These are phyloP conservation scores for Nerophis lumbriciformis DNA, from an alignment of 2,113 vertebrate genomes.

Conservation along the genomic window DNA sequence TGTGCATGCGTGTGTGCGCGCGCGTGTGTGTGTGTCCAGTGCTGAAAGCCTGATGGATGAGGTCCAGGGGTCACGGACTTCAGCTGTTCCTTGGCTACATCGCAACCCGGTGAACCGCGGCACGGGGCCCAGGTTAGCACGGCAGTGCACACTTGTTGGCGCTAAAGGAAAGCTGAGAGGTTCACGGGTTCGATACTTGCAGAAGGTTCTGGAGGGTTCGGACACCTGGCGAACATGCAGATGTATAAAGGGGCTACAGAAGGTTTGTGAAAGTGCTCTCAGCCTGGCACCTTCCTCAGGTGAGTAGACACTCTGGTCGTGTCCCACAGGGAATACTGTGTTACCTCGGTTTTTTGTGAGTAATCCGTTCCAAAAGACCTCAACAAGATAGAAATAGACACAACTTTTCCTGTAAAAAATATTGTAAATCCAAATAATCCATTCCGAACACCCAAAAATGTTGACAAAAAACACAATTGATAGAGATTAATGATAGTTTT, in stretches of 20 bases:
- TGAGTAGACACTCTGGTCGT: not conserved
- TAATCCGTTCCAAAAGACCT: too few species aligned
- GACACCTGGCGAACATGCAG: not conserved
- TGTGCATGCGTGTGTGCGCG: not conserved
- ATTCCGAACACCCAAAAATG: too few species aligned
- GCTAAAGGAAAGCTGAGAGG: slow-evolving; percentile 21
- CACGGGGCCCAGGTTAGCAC: slow-evolving; percentile 14
- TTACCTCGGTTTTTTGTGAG: too few species aligned
- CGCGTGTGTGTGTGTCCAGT: slow-evolving; percentile 45
- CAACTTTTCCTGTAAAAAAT: too few species aligned
- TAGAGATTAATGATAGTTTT: too few species aligned
- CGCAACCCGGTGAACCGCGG: slow-evolving; percentile 18
- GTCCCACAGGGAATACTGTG: not conserved
- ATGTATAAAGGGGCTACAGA: not conserved
- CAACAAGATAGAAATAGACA: too few species aligned
- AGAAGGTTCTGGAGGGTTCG: slow-evolving; percentile 17
- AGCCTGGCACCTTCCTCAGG: not conserved
- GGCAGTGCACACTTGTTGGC: slow-evolving; percentile 5
- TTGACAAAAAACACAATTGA: too few species aligned
- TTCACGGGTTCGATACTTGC: not conserved
- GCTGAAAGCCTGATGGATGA: slow-evolving; percentile 64
- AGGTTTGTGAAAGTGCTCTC: not conserved
- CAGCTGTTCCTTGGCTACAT: slow-evolving; percentile 57
- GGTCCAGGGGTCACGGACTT: slow-evolving; percentile 52
- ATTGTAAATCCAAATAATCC: too few species aligned